Base-by-base conservation (phyloP, 2,113 vertebrate genomes). In the Alethe diademata region DNA sequence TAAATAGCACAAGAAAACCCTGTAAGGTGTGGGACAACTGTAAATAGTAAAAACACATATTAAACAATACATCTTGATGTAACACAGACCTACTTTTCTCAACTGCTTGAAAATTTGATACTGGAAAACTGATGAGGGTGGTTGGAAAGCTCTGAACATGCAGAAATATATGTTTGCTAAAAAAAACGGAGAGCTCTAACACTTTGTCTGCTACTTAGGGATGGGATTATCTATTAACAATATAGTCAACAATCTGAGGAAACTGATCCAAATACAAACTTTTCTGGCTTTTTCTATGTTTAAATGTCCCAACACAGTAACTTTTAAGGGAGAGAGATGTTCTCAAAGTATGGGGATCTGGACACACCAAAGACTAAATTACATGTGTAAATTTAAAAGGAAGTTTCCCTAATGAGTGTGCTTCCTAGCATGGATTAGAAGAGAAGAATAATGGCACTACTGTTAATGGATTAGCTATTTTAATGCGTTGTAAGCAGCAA, bases 401-500 rank as follows among this genome's bases (percentile, higher is more conserved):
- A 92, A 83, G 38, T 40, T 51, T 88, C 61, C 11, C 0, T 60
- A 69, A 4, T 2, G 0, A 67, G 11, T 38, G 38, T 57, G 36
- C 42, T 74, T 79, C 47, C 65, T 47, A 78, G 36, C 20, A 90
- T 33, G 10, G 36, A 62, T 94, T 78, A 95, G 53, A 86, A 73
- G 65, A 45, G 29, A 84, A 85, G 50, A 92, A 58, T 24, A 76
- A 79, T 50, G 42, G 23, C 62, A 45, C 74, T 73, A 74, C 38
- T 90, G 93, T 91, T 96, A 94, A 53, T 48, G 31, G 25, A 54
- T 95, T 70, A 80, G 82, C 47, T 69, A 61, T 62, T 86, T 88
- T 54, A 76, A 65, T 62, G 50, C 70, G 58, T n/a, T 58, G 4
- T 28, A 83, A 83, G 60, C 36, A 90, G 86, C 78, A 70, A 0